These are phyloP conservation scores for Helogale parvula DNA, from an alignment of 2,113 vertebrate genomes.

Conservation along the genomic window DNA sequence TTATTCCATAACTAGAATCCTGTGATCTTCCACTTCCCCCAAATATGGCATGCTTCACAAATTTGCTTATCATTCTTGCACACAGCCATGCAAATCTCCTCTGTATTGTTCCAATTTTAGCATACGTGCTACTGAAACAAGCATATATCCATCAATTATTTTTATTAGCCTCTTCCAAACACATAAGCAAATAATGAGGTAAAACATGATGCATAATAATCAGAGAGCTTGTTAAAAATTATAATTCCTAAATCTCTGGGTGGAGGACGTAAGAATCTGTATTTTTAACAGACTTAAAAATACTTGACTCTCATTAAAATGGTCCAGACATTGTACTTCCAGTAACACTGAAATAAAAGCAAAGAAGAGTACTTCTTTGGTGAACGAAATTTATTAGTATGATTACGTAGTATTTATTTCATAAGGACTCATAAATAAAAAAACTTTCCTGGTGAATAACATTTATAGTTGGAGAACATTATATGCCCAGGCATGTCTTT, in stretches of 20 bases:
- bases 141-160: background rate
- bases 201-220: background rate
- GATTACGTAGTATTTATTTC: constrained; percentile 25
- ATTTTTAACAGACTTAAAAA: background rate
- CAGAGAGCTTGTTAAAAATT: background rate
- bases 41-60: background rate
- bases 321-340: background rate
- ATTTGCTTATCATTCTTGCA: background rate
- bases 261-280: background rate
- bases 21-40: background rate
- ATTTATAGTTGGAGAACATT: background rate
- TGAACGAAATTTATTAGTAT: background rate
- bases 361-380: background rate
- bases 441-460: background rate
- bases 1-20: background rate
- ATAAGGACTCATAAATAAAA: background rate
- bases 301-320: background rate
- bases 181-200: background rate
- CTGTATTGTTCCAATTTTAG: background rate
- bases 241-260: background rate
- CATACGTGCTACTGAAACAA: background rate
- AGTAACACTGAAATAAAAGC: background rate
- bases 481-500: background rate
- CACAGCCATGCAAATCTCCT: background rate
- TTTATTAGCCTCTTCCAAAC: background rate